Percentiles rank a stretch among this genome's conserved stretches.
Conservation (phyloP, 2,888 invertebrate genomes). For the Agonum fuliginosum region DNA sequence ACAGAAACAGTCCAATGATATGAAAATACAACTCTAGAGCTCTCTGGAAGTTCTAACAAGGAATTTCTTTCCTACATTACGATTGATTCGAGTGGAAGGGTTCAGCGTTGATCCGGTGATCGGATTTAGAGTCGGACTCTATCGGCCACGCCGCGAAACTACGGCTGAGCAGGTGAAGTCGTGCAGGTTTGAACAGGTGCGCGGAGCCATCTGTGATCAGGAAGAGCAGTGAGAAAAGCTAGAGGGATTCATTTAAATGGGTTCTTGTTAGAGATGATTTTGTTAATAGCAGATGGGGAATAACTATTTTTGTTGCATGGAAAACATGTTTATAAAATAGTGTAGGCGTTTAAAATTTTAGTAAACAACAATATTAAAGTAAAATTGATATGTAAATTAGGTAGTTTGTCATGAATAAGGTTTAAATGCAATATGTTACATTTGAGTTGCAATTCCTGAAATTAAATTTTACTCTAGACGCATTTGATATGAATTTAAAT, state of each 20-base stretch:
- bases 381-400: too few species aligned
- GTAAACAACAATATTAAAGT: too few species aligned
- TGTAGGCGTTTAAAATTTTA: too few species aligned
- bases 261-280: neutral
- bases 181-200: conserved; percentile 53
- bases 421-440: too few species aligned
- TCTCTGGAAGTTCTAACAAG: neutral
- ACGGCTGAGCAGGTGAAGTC: too few species aligned
- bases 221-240: conserved; percentile 18
- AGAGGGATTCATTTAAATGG: neutral
- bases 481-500: too few species aligned
- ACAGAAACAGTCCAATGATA: neutral
- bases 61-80: neutral
- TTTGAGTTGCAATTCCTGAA: too few species aligned
- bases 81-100: neutral
- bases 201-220: conserved; percentile 51
- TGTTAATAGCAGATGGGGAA: neutral
- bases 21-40: neutral
- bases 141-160: conserved; percentile 34
- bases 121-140: conserved; percentile 46
- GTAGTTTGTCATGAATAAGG: too few species aligned
- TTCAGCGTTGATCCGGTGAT: conserved; percentile 2
- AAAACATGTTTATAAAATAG: too few species aligned
- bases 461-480: too few species aligned
- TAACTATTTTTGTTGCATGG: too few species aligned